phyloP scores from a whole-genome alignment of 1,140 invertebrate genomes.

The Drosophila dunni region DNA sequence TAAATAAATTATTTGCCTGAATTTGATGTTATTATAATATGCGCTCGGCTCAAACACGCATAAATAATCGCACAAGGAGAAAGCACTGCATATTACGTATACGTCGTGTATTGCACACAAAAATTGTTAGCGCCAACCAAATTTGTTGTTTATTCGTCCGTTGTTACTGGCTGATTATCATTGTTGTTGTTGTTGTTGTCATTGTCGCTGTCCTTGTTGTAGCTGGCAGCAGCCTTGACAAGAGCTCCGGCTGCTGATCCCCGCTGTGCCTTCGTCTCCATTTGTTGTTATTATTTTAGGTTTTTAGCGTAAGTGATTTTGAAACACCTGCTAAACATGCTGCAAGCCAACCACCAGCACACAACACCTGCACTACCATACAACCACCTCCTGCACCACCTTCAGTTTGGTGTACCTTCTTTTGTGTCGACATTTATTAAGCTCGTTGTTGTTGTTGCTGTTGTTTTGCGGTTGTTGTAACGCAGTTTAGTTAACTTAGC shows the following conservation, averaged over 20 bases:
- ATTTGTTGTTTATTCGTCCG: conserved; percentile 65
- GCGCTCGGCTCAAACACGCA: background rate
- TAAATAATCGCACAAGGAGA: conserved; percentile 3
- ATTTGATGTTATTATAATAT: conserved; percentile 5
- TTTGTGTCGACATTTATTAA: conserved; percentile 82
- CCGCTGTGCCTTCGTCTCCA: conserved; percentile 7
- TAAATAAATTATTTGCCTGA: background rate
- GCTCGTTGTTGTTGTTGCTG: conserved; percentile 58
- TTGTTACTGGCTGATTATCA: conserved; percentile 27
- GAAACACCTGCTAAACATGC: conserved; percentile 81
- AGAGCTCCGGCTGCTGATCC: conserved; percentile 16
- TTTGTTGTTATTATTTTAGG: conserved; percentile 53
- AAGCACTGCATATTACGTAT: conserved; percentile 50
- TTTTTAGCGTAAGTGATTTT: conserved; percentile 76
- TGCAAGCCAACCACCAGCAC: conserved; percentile 58
- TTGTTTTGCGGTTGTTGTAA: conserved; percentile 68
- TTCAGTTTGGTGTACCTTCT: conserved; percentile 1
- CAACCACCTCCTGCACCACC: background rate
- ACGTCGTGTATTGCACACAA: conserved; percentile 44
- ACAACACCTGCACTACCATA: conserved; percentile 6
- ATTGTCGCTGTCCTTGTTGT: conserved; percentile 14
- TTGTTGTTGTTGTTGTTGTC: conserved; percentile 3
- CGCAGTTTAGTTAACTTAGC: conserved; percentile 69
- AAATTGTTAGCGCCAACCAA: conserved; percentile 47
- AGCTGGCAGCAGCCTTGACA: conserved; percentile 35